These are phyloP conservation scores for Argyrosomus japonicus DNA, from an alignment of 2,113 vertebrate species.

Conservation along the genomic window DNA sequence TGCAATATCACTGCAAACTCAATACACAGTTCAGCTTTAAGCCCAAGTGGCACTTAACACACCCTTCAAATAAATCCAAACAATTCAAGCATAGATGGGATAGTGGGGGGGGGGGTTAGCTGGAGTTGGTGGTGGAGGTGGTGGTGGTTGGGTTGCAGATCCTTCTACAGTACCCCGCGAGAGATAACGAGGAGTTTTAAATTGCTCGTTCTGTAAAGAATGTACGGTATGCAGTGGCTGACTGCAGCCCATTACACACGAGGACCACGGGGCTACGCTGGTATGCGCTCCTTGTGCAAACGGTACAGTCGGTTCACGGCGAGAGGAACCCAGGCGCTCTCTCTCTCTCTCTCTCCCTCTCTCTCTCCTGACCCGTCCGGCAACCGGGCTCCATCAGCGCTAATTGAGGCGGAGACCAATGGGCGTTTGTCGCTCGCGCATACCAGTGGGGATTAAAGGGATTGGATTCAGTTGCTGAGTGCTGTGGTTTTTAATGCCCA, in stretches of 20 bases:
- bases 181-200: conserved; percentile 69
- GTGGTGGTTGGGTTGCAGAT: conserved; percentile 24
- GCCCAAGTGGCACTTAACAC: conserved; percentile 68
- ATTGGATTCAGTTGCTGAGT: conserved; percentile 83
- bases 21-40: conserved; percentile 58
- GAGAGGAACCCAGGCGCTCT: conserved; percentile 42
- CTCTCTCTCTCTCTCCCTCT: not conserved
- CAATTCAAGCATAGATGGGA: conserved; percentile 40
- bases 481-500: conserved; percentile 77
- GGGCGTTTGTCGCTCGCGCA: conserved; percentile 66
- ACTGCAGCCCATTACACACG: conserved; percentile 36
- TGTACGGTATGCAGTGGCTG: conserved; percentile 60
- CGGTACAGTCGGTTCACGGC: conserved; percentile 6
- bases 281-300: conserved; percentile 31
- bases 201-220: conserved; percentile 60
- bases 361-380: conserved; percentile 44
- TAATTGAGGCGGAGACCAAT: conserved; percentile 74
- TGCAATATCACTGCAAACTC: conserved; percentile 60
- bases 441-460: conserved; percentile 82
- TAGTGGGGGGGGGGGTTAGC: not conserved
- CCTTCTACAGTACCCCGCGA: conserved; percentile 22
- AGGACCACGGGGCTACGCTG: not conserved
- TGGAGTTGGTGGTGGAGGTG: not conserved
- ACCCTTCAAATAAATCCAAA: conserved; percentile 71
- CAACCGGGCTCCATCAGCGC: conserved; percentile 54